These are phyloP conservation scores for Phragmatobia fuliginosa DNA, from an alignment of 2,888 invertebrate genomes.

Conservation along the genomic window DNA sequence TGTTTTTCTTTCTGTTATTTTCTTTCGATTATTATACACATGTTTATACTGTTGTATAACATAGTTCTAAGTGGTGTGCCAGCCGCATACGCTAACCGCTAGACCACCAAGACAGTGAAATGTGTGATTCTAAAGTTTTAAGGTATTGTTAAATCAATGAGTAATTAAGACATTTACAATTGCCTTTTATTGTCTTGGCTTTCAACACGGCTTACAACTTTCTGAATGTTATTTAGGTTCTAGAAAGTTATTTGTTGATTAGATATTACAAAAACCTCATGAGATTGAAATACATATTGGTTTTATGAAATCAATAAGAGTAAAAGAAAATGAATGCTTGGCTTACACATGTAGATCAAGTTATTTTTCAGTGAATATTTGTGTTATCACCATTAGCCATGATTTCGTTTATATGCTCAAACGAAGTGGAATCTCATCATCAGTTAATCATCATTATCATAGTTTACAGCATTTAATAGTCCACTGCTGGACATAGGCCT, in stretches of 20 bases:
- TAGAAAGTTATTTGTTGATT: too few relatives aligned
- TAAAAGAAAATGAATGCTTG: constrained; percentile 43
- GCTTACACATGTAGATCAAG: constrained; percentile 40
- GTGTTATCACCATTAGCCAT: constrained; percentile 28
- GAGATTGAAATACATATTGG: constrained; percentile 29
- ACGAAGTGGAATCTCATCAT: constrained; percentile 19
- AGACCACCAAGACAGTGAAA: background rate
- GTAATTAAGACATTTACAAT: too few relatives aligned
- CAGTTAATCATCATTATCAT: too few relatives aligned
- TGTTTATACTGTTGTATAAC: background rate
- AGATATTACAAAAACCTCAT: too few relatives aligned
- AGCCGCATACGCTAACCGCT: too few relatives aligned
- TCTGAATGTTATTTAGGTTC: too few relatives aligned
- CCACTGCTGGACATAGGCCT: too few relatives aligned
- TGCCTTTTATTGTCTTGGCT: too few relatives aligned
- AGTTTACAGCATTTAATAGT: too few relatives aligned
- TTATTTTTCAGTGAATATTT: constrained; percentile 32
- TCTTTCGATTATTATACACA: constrained; percentile 36
- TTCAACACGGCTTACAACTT: too few relatives aligned
- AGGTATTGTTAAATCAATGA: too few relatives aligned
- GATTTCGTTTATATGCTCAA: constrained; percentile 36
- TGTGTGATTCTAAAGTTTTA: too few relatives aligned
- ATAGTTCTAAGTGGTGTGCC: background rate
- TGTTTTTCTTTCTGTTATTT: constrained; percentile 52
- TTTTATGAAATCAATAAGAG: constrained; percentile 42